Evolutionary conservation across 2,113 vertebrate species (phyloP).

Genomic region (Scolopax mira): DNA sequence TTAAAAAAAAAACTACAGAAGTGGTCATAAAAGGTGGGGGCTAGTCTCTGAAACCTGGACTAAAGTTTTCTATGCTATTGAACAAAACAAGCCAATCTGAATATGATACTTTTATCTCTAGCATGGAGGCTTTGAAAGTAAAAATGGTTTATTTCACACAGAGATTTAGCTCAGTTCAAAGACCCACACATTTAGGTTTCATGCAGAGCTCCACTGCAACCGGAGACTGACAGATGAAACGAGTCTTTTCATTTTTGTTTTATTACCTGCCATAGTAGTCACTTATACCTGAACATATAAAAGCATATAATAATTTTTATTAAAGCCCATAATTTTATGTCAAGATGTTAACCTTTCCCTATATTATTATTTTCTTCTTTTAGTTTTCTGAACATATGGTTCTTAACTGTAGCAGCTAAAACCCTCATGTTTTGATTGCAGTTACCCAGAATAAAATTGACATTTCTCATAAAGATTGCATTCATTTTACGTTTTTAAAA

Average conservation of each 20-base stretch:
- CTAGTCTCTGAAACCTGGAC: background rate
- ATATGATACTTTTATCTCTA: background rate
- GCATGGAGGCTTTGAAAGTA: background rate
- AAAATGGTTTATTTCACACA: background rate
- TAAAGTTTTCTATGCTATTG: background rate
- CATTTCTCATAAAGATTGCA: conserved; percentile 63
- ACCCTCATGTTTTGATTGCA: conserved; percentile 45
- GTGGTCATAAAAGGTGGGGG: background rate
- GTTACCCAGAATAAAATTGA: conserved; percentile 59
- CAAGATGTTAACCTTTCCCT: conserved; percentile 48
- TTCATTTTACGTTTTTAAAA: conserved; percentile 61
- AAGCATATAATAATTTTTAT: conserved; percentile 38
- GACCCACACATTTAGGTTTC: background rate
- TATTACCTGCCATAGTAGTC: conserved; percentile 1
- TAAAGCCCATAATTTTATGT: conserved; percentile 47
- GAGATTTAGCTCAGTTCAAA: conserved; percentile 25
- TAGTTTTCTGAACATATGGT: conserved; percentile 39
- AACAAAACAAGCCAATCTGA: background rate
- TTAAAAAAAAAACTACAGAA: background rate
- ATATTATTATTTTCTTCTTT: conserved; percentile 53
- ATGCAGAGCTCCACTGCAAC: background rate
- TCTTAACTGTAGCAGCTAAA: conserved; percentile 51
- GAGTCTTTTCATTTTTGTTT: conserved; percentile 19
- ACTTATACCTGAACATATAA: conserved; percentile 17
- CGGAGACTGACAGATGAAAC: conserved; percentile 27